phyloP scores from a whole-genome alignment of 2,797 vertebrate species.

The Darevskia nairensis region DNA sequence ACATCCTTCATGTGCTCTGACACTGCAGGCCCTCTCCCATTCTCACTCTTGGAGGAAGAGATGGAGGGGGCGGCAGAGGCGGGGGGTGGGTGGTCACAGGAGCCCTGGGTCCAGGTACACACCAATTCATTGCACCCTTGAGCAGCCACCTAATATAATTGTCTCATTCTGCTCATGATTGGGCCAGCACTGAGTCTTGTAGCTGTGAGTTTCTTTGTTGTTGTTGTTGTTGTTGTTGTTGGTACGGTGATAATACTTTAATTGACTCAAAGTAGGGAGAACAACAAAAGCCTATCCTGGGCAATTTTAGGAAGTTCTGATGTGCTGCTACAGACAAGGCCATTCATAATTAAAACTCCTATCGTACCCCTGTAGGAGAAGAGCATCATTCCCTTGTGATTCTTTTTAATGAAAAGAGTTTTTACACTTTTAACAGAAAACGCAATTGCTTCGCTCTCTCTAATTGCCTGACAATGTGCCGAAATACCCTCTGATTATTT shows the following conservation, averaged over 20 bases:
- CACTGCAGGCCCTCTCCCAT: too few species aligned
- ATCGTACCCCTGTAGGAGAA: neutral
- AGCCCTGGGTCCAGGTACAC: too few species aligned
- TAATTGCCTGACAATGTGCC: neutral
- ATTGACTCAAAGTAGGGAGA: neutral
- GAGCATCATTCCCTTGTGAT: slow-evolving; percentile 9
- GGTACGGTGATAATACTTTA: neutral
- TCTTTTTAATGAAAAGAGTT: slow-evolving; percentile 10
- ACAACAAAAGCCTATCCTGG: neutral
- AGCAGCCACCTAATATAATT: too few species aligned
- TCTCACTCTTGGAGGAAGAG: too few species aligned
- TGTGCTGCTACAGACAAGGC: neutral
- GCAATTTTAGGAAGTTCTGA: neutral
- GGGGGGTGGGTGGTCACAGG: too few species aligned
- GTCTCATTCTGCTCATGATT: too few species aligned
- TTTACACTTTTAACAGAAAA: slow-evolving; percentile 34
- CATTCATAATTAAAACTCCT: neutral
- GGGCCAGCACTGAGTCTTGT: too few species aligned
- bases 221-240: neutral
- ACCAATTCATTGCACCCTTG: too few species aligned
- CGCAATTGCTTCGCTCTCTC: neutral
- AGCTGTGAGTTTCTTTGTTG: neutral
- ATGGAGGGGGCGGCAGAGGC: too few species aligned
- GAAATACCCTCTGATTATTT: slow-evolving; percentile 11
- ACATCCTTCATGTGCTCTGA: too few species aligned